A percentile compares a stretch with the other conserved stretches of the same genome.
These are phyloP conservation scores for Uromys caudimaculatus DNA, from an alignment of 2,797 vertebrate species.

Conservation along the genomic window DNA sequence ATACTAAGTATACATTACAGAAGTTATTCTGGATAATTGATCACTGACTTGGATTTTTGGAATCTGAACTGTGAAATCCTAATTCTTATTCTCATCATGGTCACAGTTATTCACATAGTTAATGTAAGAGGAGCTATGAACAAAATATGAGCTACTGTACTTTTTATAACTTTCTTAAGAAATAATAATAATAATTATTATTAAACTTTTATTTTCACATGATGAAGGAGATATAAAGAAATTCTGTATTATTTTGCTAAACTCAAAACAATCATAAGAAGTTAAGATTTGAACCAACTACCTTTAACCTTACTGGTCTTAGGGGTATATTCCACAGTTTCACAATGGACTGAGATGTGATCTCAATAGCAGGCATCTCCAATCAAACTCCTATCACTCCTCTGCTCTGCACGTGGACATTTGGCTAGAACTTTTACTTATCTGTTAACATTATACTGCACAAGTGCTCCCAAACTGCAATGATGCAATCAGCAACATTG, in stretches of 20 bases:
- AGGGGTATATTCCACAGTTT: neutral
- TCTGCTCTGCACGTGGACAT: constrained; percentile 42
- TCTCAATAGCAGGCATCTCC: constrained; percentile 13
- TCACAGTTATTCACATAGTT: neutral
- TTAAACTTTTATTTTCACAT: neutral
- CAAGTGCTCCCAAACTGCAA: constrained; percentile 8
- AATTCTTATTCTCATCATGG: neutral
- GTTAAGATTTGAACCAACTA: neutral
- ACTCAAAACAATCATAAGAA: neutral
- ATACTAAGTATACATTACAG: neutral
- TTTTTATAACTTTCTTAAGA: neutral
- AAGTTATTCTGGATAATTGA: neutral
- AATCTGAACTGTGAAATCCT: neutral
- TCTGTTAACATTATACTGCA: constrained; percentile 44
- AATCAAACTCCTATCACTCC: constrained; percentile 49
- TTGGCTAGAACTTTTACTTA: constrained; percentile 41
- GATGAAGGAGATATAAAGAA: neutral
- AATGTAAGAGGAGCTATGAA: neutral
- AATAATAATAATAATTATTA: neutral
- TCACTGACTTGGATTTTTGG: neutral
- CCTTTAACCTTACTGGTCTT: neutral
- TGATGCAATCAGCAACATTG: constrained; percentile 23
- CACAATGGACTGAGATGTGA: constrained; percentile 52
- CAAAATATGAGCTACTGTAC: neutral
- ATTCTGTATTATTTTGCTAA: neutral